Conservation (phyloP, 2,113 vertebrate species). For the Phalacrocorax brasilianus region DNA sequence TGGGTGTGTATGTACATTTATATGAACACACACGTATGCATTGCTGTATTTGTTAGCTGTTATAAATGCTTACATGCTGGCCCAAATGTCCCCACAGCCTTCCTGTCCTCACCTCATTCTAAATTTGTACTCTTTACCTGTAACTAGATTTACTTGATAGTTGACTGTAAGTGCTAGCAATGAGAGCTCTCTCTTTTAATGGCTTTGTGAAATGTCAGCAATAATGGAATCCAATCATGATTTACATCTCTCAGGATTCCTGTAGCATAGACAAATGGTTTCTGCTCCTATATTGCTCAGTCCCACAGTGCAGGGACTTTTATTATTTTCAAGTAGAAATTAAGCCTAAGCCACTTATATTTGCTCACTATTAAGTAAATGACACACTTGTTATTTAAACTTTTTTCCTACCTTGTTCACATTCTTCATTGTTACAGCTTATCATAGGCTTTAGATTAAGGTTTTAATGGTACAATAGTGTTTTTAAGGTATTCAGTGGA, state of each 20-base stretch:
- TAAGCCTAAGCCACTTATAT: background rate
- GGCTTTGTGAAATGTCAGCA: constrained; percentile 21
- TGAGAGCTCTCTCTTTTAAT: background rate
- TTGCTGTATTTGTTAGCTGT: background rate
- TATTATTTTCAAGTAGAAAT: constrained; percentile 1
- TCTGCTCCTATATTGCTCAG: background rate
- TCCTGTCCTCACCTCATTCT: background rate
- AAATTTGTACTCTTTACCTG: background rate
- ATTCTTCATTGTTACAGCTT: background rate
- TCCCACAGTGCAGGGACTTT: background rate
- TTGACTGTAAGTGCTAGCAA: background rate
- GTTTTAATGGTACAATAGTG: background rate
- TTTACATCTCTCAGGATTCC: background rate
- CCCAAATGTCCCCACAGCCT: background rate
- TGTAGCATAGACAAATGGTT: background rate
- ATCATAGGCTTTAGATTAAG: background rate
- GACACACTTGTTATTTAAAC: background rate
- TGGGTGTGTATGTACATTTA: background rate
- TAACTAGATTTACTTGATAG: background rate
- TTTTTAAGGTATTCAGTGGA: background rate
- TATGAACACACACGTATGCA: background rate
- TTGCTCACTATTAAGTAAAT: background rate
- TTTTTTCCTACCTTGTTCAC: background rate
- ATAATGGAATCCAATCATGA: constrained; percentile 4
- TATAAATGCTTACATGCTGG: background rate